phyloP scores from a whole-genome alignment of 2,797 vertebrate genomes.

The Bucorvus abyssinicus region DNA sequence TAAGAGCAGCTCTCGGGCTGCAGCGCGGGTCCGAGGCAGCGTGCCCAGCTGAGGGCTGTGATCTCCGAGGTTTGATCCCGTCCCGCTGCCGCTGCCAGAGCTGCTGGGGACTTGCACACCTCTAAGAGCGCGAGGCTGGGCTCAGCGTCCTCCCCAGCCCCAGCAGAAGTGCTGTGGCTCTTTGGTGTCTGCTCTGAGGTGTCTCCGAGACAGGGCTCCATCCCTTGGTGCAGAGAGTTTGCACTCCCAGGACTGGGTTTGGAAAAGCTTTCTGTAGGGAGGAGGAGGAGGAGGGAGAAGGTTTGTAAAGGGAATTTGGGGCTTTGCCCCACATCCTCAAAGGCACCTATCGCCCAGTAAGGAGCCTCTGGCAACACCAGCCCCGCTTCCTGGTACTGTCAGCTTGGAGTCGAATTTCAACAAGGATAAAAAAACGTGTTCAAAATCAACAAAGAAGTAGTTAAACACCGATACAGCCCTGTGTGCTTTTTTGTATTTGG shows the following conservation, averaged over 20 bases:
- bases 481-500: neutral
- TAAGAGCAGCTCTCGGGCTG: conserved; percentile 56
- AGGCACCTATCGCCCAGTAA: neutral
- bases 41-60: neutral
- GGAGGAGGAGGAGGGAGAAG: neutral
- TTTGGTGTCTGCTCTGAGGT: neutral
- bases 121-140: neutral
- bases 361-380: neutral
- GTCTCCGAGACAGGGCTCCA: neutral
- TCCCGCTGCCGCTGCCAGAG: neutral
- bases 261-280: neutral
- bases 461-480: neutral
- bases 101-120: neutral
- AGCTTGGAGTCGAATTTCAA: neutral
- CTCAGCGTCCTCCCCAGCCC: accelerated
- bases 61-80: accelerated
- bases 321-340: neutral
- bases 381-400: neutral
- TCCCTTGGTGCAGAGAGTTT: accelerated
- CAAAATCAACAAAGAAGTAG: conserved; percentile 41
- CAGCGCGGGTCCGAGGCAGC: neutral
- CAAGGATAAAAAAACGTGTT: neutral
- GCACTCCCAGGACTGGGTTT: neutral
- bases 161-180: neutral
- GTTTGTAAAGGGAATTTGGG: neutral